phyloP scores from a whole-genome alignment of 2,113 vertebrate species.

The Carettochelys insculpta region DNA sequence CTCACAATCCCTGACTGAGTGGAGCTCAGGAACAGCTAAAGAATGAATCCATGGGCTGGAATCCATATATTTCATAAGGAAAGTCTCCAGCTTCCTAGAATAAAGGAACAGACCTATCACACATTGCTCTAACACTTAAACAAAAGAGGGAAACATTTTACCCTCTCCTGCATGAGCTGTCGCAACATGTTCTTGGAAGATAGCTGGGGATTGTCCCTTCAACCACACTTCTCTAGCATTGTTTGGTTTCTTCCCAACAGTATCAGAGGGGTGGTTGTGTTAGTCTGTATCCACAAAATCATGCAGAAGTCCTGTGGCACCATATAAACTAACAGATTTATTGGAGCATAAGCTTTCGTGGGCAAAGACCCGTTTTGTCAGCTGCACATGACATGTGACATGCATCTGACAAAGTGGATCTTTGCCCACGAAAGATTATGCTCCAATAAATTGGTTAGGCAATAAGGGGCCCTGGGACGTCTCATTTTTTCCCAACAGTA shows the following conservation, averaged over 20 bases:
- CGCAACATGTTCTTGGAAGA: not conserved
- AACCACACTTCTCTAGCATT: rapidly evolving
- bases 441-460: too few relatives aligned
- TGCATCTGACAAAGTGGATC: too few relatives aligned
- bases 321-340: too few relatives aligned
- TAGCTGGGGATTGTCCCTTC: not conserved
- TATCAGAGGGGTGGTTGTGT: too few relatives aligned
- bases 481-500: not conserved
- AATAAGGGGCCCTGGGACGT: too few relatives aligned
- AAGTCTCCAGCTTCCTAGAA: not conserved
- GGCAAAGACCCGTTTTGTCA: too few relatives aligned
- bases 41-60: not conserved
- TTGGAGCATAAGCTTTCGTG: too few relatives aligned
- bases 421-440: too few relatives aligned
- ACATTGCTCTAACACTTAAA: not conserved
- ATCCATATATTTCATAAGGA: not conserved
- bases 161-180: not conserved
- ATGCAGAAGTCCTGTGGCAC: too few relatives aligned
- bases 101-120: not conserved
- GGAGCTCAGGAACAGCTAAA: not conserved
- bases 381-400: too few relatives aligned
- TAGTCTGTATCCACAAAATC: too few relatives aligned
- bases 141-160: not conserved
- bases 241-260: not conserved
- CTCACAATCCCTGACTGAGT: not conserved